phyloP scores from a whole-genome alignment of 1,140 invertebrate species.

The Sarcophaga bullata region DNA sequence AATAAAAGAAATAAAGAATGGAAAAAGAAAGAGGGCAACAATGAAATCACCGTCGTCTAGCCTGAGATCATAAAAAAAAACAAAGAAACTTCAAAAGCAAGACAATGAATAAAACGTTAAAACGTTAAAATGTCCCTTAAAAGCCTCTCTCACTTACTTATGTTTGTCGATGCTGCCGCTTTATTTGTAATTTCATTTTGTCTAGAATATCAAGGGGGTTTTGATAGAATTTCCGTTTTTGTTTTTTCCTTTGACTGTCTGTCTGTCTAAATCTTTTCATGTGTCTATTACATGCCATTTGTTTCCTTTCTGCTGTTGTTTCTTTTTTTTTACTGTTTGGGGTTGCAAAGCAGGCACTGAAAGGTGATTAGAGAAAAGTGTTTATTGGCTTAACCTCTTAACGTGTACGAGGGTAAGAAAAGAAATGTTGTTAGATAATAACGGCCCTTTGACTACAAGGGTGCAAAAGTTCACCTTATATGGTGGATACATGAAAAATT shows the following conservation, averaged over 20 bases:
- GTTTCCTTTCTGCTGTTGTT: background rate
- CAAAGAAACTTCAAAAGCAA: background rate
- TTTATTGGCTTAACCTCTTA: background rate
- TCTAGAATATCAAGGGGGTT: background rate
- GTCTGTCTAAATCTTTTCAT: background rate
- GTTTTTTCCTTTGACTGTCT: background rate
- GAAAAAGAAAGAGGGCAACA: background rate
- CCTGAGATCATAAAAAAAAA: background rate
- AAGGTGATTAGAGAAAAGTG: background rate
- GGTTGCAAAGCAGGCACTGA: background rate
- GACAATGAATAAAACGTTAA: background rate
- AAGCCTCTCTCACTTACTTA: background rate
- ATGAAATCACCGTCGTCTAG: slow-evolving; percentile 15
- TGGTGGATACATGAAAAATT: no score
- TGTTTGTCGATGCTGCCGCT: no score
- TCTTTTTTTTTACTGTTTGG: background rate
- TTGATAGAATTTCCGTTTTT: slow-evolving; percentile 10
- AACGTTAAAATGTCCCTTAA: background rate
- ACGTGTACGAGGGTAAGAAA: no score
- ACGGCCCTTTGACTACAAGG: no score
- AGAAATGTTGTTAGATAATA: no score
- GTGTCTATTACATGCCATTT: background rate
- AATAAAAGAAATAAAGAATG: no score
- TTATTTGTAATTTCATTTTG: slow-evolving; percentile 9
- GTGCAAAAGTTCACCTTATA: no score